Conservation (phyloP, 2,797 vertebrate genomes). For the Scyliorhinus canicula region DNA sequence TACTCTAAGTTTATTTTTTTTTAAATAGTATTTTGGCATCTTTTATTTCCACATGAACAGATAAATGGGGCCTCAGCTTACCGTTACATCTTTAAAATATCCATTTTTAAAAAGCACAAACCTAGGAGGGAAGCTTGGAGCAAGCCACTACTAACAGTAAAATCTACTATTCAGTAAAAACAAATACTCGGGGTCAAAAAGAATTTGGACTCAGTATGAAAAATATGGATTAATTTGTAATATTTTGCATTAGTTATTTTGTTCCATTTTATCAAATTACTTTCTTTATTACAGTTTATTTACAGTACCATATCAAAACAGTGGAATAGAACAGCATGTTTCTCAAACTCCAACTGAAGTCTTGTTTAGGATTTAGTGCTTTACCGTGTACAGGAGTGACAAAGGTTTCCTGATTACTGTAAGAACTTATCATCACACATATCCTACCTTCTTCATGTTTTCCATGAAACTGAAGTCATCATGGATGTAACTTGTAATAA, state of each 20-base stretch:
- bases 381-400: neutral
- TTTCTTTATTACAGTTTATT: neutral
- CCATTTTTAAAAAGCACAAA: slow-evolving; percentile 11
- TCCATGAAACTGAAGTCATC: slow-evolving; percentile 20
- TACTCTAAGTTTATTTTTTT: too few relatives aligned
- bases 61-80: neutral
- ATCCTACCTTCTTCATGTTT: neutral
- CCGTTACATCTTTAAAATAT: neutral
- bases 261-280: neutral
- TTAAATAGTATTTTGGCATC: too few relatives aligned
- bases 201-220: neutral
- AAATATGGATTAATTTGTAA: neutral
- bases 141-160: neutral
- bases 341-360: neutral
- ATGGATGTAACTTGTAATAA: slow-evolving; percentile 11
- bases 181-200: neutral
- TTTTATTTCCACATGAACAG: neutral
- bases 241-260: neutral
- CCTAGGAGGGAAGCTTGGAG: neutral
- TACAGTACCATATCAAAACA: neutral
- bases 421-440: neutral
- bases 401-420: slow-evolving; percentile 12
- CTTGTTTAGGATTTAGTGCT: neutral
- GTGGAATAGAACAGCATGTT: neutral
- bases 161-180: neutral